Evolutionary conservation across 2,797 vertebrate genomes (phyloP), one percentile per base, ranked within the genome.

Genomic region (Poeciliopsis paucimaculata): DNA sequence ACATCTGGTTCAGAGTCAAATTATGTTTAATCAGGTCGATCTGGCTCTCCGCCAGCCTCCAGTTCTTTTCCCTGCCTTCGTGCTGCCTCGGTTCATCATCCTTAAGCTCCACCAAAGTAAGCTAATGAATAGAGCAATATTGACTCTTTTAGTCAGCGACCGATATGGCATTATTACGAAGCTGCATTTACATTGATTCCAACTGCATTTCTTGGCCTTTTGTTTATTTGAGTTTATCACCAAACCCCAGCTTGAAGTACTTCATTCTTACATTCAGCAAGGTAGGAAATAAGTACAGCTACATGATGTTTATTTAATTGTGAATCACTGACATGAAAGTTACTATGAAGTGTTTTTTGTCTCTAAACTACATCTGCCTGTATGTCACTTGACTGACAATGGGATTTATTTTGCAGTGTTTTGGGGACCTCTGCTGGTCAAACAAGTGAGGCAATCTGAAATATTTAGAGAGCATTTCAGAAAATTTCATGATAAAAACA

Each of bases 381-480:
- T 45, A 9, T 16, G 41, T 43, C 8, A 11, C 6, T 71, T 71
- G 10, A 10, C 9, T 16, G 28, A 62, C 18, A 26, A 12, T 36
- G 31, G 1, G 13, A 31, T 5, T 1, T 73, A 12, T 79, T 72
- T 82, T 5, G 72, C 72, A 75, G 89, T 83, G 78, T 71, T 90
- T 72, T 90, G 60, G 88, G 78, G 91, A 90, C 91, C 84, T 89
- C 92, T 91, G 80, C 82, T 84, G 91, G 90, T 57, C 70, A 10
- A 78, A 85, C 9, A n/a, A 28, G 26, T 16, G 68, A 45, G 28
- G 1, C n/a, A 16, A 45, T 26, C 5, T 9, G 1, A 28, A 16
- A 28, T 3, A 26, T 68, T 41, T 41, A 26, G 20, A n/a, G 39
- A 15, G 23, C 11, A n/a, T 26, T n/a, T 70, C 23, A 46, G 28